Percentiles rank a stretch among this genome's conserved stretches.
phyloP scores from a whole-genome alignment of 2,797 vertebrate species.

The Fratercula arctica region DNA sequence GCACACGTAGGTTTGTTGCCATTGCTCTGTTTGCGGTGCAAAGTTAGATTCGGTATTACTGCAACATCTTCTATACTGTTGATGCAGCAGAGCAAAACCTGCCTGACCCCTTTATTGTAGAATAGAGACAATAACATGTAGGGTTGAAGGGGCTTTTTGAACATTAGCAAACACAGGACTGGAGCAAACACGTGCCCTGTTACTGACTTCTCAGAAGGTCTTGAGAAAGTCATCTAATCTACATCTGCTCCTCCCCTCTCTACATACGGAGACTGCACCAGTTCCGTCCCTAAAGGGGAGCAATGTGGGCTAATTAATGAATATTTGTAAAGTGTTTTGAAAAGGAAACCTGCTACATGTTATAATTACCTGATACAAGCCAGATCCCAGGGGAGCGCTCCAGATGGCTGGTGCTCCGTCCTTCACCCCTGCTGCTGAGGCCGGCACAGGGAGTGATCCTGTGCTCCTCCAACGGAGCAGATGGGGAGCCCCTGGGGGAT shows the following conservation, averaged over 20 bases:
- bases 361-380: not conserved
- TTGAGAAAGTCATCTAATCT: not conserved
- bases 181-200: not conserved
- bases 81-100: not conserved
- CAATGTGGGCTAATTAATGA: not conserved
- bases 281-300: not conserved
- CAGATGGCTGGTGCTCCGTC: constrained; percentile 4
- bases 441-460: not conserved
- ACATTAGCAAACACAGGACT: not conserved
- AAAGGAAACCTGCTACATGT: not conserved
- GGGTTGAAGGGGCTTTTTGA: not conserved
- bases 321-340: constrained; percentile 28
- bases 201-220: not conserved
- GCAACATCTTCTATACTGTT: not conserved
- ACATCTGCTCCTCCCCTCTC: not conserved
- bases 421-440: not conserved
- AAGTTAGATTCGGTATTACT: accelerated
- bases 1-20: not conserved
- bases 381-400: not conserved
- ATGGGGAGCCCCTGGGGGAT: not conserved
- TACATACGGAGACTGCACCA: not conserved
- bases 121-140: not conserved
- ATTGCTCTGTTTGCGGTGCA: not conserved
- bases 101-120: not conserved
- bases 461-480: not conserved